Evolutionary conservation across 1,140 invertebrate species (phyloP), one percentile per base, ranked within the genome.

Genomic region (Drosophila nannoptera): DNA sequence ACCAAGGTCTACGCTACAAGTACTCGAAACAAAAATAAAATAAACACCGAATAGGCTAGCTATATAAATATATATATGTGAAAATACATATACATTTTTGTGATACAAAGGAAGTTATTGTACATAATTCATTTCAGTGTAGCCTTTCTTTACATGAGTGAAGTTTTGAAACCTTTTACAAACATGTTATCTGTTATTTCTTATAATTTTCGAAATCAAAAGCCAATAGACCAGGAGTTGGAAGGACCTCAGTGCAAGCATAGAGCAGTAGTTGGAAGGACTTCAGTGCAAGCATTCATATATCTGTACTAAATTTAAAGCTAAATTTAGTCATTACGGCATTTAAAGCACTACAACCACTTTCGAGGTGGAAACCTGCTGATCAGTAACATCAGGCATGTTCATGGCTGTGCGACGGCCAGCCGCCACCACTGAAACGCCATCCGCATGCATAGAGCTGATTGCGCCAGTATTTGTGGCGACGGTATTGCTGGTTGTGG

Each of bases 261-360:
- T 40, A 22, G 22, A 22, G 1, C 22, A 22, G 22, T 1, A 22
- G 7, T 3, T 14, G 14, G 7, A 50, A 33, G 48, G n/a, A 50
- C n/a, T 32, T 8, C 4, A 5, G 9, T 48, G 45, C 42, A 29
- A 16, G 12, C 8, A 31, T 40, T 29, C 6, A 42, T 40, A 54
- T 56, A 32, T 4, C 9, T 32, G 50, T 45, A 6, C 9, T 48
- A 29, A 31, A 22, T 22, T 59, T 42, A 60, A 45, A 54, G 7
- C 43, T 64, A 56, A 36, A n/a, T 52, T 64, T 69, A 55, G 12
- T 35, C 16, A 49, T 3, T 32, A 42, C 7, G 8, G 7, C 22
- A 7, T 40, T 78, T 62, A 86, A 2, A 86, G 82, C 29, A 86
- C 82, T 29, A 86, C 68, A 36, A 77, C 82, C 2, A 86, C 81